These are phyloP conservation scores for Aythya baeri DNA, from an alignment of 2,113 vertebrate species.

Conservation along the genomic window DNA sequence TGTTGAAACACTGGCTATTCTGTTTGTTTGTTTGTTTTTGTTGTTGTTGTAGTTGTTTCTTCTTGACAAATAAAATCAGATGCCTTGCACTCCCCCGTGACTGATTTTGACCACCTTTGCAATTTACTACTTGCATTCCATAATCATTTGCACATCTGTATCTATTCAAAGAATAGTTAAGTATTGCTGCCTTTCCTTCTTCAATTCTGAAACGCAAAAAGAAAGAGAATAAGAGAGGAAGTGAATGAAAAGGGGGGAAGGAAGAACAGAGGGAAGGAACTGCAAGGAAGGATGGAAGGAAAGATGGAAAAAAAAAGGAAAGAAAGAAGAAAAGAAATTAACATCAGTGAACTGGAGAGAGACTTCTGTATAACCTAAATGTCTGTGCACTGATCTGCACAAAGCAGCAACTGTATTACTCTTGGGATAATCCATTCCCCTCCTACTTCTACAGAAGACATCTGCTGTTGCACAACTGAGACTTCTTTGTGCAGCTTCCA, in stretches of 20 bases:
- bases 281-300: not conserved
- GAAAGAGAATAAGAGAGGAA: not conserved
- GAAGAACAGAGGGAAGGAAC: not conserved
- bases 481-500: not conserved
- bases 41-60: not conserved
- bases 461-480: not conserved
- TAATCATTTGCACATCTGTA: not conserved
- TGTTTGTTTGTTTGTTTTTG: not conserved
- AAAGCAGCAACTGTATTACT: not conserved
- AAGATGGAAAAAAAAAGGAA: not conserved
- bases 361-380: not conserved
- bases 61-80: not conserved
- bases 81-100: rapidly evolving
- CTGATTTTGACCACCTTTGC: not conserved
- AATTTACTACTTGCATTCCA: not conserved
- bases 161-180: not conserved
- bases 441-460: not conserved
- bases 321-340: not conserved
- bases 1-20: not conserved
- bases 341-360: not conserved
- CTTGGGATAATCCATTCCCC: not conserved
- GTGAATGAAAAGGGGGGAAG: not conserved
- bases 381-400: not conserved
- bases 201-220: not conserved
- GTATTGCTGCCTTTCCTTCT: not conserved